phyloP scores from a whole-genome alignment of 1,140 invertebrate genomes.

The Sipha flava region DNA sequence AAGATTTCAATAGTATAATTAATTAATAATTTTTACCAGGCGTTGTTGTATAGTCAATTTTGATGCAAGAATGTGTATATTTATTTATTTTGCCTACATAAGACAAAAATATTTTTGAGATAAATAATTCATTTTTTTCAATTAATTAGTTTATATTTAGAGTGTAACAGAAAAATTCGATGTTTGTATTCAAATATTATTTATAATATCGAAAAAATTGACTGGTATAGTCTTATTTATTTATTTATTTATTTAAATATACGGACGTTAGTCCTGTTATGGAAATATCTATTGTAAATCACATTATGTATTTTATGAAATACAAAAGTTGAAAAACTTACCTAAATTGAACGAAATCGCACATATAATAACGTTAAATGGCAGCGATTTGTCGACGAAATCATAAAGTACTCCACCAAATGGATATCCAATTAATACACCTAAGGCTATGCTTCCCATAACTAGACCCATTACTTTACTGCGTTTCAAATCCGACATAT shows the following conservation, averaged over 20 bases:
- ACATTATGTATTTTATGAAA: no score
- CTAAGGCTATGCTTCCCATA: slow-evolving; percentile 68
- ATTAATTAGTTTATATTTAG: no score
- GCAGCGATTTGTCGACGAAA: slow-evolving; percentile 61
- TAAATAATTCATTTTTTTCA: no score
- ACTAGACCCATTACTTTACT: slow-evolving; percentile 66
- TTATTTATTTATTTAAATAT: no score
- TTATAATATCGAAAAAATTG: no score
- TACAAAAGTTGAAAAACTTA: slow-evolving; percentile 44
- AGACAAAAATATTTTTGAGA: neutral
- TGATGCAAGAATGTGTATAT: neutral
- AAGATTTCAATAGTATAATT: no score
- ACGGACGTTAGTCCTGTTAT: no score
- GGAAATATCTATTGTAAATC: no score
- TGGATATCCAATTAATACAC: slow-evolving; percentile 70
- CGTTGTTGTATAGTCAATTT: neutral
- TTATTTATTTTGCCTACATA: neutral
- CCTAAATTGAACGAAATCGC: slow-evolving; percentile 53
- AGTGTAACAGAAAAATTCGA: no score
- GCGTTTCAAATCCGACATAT: slow-evolving; percentile 51
- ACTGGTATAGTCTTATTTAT: no score
- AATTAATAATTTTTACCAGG: neutral
- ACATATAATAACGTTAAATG: slow-evolving; percentile 59
- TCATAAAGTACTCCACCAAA: slow-evolving; percentile 68
- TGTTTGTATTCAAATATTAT: no score